Conservation (phyloP, 2,113 vertebrate genomes). For the Cryptotis parvus region DNA sequence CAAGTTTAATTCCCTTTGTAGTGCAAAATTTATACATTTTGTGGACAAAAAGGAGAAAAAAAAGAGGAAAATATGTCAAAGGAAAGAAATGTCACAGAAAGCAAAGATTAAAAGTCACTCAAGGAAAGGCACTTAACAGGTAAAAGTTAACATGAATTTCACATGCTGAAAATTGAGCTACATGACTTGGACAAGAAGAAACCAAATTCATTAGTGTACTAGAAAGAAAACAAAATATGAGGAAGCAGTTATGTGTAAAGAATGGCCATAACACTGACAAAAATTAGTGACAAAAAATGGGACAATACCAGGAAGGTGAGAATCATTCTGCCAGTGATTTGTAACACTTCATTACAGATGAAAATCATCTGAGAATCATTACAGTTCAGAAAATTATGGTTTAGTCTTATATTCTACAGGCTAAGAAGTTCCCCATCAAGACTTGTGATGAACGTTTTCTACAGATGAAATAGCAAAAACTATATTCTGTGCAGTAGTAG, state of each 20-base stretch:
- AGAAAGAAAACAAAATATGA: not conserved
- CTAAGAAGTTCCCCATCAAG: not conserved
- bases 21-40: not conserved
- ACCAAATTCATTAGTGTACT: not conserved
- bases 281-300: not conserved
- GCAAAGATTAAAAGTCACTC: not conserved
- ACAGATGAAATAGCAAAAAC: not conserved
- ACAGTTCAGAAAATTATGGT: not conserved
- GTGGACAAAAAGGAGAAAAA: not conserved
- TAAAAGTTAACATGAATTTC: not conserved
- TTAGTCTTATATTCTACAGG: not conserved
- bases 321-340: not conserved
- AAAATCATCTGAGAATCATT: not conserved
- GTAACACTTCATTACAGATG: not conserved
- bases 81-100: conserved; percentile 9
- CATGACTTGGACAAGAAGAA: not conserved
- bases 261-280: not conserved
- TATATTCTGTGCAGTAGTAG: not conserved
- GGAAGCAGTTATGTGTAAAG: not conserved
- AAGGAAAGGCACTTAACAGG: not conserved
- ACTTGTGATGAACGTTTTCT: not conserved
- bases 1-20: not conserved
- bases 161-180: not conserved
- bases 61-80: not conserved
- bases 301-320: not conserved